phyloP scores from a whole-genome alignment of 2,888 invertebrate species.

The Ophioninae sp. region DNA sequence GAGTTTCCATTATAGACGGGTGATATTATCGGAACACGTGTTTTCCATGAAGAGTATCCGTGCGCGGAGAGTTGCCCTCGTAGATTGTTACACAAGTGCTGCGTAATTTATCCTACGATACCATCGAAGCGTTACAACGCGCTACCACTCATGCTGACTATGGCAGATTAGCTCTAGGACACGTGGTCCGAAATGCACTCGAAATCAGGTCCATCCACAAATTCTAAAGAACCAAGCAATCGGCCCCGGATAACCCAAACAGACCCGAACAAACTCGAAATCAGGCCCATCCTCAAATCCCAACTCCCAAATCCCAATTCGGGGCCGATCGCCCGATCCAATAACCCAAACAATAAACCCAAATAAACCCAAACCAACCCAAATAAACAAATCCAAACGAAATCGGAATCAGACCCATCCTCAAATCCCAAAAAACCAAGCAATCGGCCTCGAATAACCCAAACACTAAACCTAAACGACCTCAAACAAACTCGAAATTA shows the following conservation, averaged over 20 bases:
- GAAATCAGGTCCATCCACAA: not conserved
- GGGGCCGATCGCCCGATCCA: no score
- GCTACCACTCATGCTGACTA: not conserved
- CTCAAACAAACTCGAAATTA: no score
- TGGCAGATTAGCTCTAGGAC: not conserved
- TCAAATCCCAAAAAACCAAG: no score
- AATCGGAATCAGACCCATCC: no score
- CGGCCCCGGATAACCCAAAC: not conserved
- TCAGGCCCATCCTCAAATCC: no score
- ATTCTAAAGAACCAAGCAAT: not conserved
- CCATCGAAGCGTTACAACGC: slow-evolving; percentile 10
- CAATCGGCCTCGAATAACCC: no score
- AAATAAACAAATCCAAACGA: no score
- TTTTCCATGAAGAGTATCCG: slow-evolving; percentile 56
- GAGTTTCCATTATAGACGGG: slow-evolving; percentile 34
- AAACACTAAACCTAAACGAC: no score
- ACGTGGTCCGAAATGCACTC: not conserved
- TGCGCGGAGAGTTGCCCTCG: slow-evolving; percentile 18
- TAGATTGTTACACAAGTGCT: slow-evolving; percentile 54
- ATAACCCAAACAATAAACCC: no score
- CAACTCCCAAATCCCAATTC: no score
- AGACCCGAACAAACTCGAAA: no score
- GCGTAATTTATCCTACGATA: slow-evolving; percentile 20
- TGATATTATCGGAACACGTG: slow-evolving; percentile 61
- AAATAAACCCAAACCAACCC: no score